Evolutionary conservation across 2,113 vertebrate genomes (phyloP).

Genomic region (Callospermophilus lateralis): DNA sequence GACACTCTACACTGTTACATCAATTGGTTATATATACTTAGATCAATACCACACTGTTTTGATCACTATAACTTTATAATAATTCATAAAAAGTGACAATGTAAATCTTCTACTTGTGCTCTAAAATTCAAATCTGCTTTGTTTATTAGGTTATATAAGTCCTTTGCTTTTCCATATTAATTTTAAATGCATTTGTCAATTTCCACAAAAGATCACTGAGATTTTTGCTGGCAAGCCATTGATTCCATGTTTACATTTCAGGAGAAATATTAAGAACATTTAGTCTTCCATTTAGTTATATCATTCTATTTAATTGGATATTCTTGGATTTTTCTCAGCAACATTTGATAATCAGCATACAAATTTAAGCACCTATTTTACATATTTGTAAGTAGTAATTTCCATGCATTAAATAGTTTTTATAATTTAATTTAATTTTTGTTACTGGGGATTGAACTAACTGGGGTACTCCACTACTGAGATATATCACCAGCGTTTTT

Average conservation of each 20-base stretch:
- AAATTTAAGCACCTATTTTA: slow-evolving; percentile 1
- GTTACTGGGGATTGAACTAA: no score
- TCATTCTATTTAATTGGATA: not conserved
- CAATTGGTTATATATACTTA: not conserved
- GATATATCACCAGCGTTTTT: no score
- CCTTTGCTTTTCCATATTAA: not conserved
- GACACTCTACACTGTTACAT: not conserved
- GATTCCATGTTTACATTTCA: not conserved
- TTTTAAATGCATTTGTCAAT: slow-evolving; percentile 36
- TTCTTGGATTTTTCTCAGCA: not conserved
- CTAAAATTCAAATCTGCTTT: slow-evolving; percentile 32
- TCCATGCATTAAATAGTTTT: not conserved
- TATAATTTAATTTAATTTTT: not conserved
- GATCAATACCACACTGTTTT: not conserved
- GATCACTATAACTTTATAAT: not conserved
- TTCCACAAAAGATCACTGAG: not conserved
- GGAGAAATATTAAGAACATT: slow-evolving; percentile 18
- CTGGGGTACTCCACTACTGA: no score
- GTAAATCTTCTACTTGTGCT: not conserved
- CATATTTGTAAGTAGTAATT: not conserved
- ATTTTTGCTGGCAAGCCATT: not conserved
- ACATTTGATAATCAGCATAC: not conserved
- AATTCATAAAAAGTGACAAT: not conserved
- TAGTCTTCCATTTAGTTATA: not conserved
- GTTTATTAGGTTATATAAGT: not conserved